phyloP scores from a whole-genome alignment of 2,113 vertebrate genomes.

The Noturus placidus region DNA sequence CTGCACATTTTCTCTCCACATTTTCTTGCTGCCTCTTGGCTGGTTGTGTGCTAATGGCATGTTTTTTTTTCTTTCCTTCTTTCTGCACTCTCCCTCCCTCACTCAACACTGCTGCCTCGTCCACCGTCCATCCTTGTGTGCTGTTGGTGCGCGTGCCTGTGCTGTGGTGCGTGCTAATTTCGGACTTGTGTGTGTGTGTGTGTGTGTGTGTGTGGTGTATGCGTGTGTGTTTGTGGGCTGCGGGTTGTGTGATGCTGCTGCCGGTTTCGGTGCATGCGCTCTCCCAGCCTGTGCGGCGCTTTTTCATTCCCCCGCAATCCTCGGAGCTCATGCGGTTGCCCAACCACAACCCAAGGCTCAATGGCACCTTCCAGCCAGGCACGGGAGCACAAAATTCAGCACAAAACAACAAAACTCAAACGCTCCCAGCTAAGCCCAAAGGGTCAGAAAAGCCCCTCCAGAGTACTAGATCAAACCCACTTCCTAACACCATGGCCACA shows the following conservation, averaged over 20 bases:
- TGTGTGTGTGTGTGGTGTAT: slow-evolving; percentile 29
- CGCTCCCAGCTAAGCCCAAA: slow-evolving; percentile 93
- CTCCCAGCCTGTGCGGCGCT: slow-evolving; percentile 88
- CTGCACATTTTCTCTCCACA: slow-evolving; percentile 55
- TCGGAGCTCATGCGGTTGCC: slow-evolving; percentile 81
- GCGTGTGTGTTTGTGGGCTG: slow-evolving; percentile 51
- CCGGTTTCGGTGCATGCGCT: slow-evolving; percentile 74
- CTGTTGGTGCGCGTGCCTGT: slow-evolving; percentile 41
- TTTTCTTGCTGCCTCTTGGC: slow-evolving; percentile 69
- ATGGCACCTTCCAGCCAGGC: slow-evolving; percentile 84
- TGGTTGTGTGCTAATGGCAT: slow-evolving; percentile 75
- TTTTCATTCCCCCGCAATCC: slow-evolving; percentile 87
- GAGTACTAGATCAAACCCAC: slow-evolving; percentile 88
- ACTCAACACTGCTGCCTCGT: slow-evolving; percentile 59
- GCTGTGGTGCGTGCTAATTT: slow-evolving; percentile 38
- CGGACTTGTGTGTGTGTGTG: slow-evolving; percentile 27
- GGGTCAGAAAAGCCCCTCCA: slow-evolving; percentile 88
- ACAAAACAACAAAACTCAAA: slow-evolving; percentile 94
- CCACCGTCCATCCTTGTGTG: slow-evolving; percentile 47
- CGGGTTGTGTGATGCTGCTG: slow-evolving; percentile 52
- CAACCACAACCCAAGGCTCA: slow-evolving; percentile 79
- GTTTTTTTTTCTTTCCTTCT: slow-evolving; percentile 63
- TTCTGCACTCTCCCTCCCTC: slow-evolving; percentile 71
- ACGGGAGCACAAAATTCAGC: slow-evolving; percentile 69
- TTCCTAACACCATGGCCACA: slow-evolving; percentile 73